These are phyloP conservation scores for Trichonephila inaurata DNA, from an alignment of 1,140 invertebrate species.

Conservation along the genomic window DNA sequence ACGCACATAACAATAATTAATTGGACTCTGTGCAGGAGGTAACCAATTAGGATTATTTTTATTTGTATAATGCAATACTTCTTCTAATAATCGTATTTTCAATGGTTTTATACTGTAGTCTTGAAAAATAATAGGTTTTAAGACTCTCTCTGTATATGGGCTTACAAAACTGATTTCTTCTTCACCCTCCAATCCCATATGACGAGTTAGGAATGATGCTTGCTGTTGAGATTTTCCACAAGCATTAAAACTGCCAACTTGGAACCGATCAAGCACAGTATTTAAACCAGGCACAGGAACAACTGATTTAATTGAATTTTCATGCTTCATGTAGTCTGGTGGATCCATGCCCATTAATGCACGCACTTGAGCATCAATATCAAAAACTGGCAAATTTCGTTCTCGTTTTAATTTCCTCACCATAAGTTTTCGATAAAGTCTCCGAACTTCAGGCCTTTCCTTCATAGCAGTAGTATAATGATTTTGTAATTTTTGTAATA, in stretches of 20 bases:
- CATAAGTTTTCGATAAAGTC: too few relatives aligned
- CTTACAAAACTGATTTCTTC: constrained; percentile 81
- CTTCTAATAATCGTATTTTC: constrained; percentile 87
- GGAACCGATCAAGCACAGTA: constrained; percentile 70
- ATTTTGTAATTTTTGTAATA: too few relatives aligned
- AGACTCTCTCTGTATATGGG: constrained; percentile 83
- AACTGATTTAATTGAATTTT: too few relatives aligned
- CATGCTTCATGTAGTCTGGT: too few relatives aligned
- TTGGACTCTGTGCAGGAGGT: constrained; percentile 81
- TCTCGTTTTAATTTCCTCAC: too few relatives aligned
- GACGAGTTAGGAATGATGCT: constrained; percentile 48
- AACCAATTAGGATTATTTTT: constrained; percentile 83
- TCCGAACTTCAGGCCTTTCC: too few relatives aligned
- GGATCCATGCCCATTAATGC: too few relatives aligned
- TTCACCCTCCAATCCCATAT: constrained; percentile 78
- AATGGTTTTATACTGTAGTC: constrained; percentile 85
- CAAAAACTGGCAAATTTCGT: too few relatives aligned
- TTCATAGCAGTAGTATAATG: too few relatives aligned
- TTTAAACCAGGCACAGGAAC: neutral
- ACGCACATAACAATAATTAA: constrained; percentile 93
- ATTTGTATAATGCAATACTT: constrained; percentile 85
- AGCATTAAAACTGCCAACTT: constrained; percentile 1
- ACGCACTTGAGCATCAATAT: too few relatives aligned
- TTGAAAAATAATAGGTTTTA: constrained; percentile 90
- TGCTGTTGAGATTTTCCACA: constrained; percentile 38